These are phyloP conservation scores for Archegozetes longisetosus DNA, from an alignment of 1,140 invertebrate genomes.

Conservation along the genomic window DNA sequence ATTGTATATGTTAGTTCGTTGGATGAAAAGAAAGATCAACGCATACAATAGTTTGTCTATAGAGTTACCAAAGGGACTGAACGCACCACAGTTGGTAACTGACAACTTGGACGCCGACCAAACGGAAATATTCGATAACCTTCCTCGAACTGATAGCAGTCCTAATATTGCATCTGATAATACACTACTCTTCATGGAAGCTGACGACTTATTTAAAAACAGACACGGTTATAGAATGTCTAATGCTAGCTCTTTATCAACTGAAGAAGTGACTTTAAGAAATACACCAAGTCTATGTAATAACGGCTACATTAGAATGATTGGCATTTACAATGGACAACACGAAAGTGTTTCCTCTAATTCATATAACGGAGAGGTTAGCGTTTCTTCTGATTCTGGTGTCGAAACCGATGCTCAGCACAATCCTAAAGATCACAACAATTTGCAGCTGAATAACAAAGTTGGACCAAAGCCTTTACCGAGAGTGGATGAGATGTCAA, in stretches of 20 bases:
- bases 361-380: not conserved
- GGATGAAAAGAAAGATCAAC: not conserved
- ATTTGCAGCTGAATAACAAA: not conserved
- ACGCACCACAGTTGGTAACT: not conserved
- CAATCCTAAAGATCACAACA: not conserved
- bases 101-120: not conserved
- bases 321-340: not conserved
- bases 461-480: not conserved
- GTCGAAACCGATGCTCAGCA: not conserved
- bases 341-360: not conserved
- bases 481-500: not conserved
- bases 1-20: constrained; percentile 11
- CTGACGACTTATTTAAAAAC: not conserved
- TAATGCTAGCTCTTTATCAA: not conserved
- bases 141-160: not conserved
- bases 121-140: not conserved
- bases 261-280: not conserved
- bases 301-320: not conserved
- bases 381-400: not conserved
- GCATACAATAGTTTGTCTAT: not conserved
- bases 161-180: not conserved
- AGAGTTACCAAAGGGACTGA: not conserved
- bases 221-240: not conserved
- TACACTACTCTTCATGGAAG: no score
- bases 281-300: not conserved